Evolutionary conservation across 2,113 vertebrate genomes (phyloP).

Genomic region (Phylloscopus trochiloides): DNA sequence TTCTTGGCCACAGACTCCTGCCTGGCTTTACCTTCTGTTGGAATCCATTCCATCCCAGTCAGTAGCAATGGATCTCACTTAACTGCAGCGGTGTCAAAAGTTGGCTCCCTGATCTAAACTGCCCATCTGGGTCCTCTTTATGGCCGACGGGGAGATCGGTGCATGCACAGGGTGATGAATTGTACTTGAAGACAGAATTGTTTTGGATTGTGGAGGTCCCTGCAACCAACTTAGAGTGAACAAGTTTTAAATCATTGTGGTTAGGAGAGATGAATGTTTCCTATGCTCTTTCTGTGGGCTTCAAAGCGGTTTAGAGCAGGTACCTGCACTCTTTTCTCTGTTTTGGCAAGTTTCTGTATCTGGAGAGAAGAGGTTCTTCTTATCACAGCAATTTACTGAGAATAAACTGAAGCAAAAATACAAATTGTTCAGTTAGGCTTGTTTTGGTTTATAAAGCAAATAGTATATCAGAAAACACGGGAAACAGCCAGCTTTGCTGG

Average conservation of each 20-base stretch:
- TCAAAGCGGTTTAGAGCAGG: neutral
- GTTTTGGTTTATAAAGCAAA: neutral
- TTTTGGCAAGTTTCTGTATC: neutral
- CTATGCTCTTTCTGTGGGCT: neutral
- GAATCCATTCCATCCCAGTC: neutral
- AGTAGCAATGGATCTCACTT: neutral
- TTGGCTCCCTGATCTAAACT: neutral
- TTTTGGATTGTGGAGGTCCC: neutral
- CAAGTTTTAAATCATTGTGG: neutral
- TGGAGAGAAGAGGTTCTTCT: neutral
- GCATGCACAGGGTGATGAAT: neutral
- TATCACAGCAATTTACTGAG: neutral
- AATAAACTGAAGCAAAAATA: neutral
- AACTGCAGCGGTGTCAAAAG: neutral
- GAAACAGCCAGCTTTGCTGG: neutral
- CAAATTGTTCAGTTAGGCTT: neutral
- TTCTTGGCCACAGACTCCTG: neutral
- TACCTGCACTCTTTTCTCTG: neutral
- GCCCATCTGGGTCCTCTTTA: neutral
- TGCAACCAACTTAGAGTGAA: neutral
- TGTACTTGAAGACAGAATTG: neutral
- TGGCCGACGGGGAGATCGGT: neutral
- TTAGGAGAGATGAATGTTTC: neutral
- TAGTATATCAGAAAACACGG: neutral
- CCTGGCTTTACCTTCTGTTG: neutral